Evolutionary conservation across 2,797 vertebrate species (phyloP), one percentile per base, ranked within the genome.

Genomic region (Oceanodroma leucorhoa): DNA sequence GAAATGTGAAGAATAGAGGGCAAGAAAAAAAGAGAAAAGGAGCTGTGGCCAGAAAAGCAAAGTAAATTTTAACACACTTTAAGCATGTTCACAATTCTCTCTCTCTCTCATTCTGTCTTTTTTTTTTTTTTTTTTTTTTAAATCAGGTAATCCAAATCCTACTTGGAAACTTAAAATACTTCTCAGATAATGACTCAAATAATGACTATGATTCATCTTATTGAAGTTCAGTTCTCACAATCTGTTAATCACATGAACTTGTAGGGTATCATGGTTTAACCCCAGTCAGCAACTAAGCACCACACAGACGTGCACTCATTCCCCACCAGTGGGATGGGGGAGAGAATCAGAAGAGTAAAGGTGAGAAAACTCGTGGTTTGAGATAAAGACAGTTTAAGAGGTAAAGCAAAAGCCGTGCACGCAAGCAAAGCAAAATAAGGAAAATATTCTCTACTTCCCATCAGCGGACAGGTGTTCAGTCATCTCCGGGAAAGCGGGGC

Each of bases 21-120:
- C 6, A 5, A 9, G 10, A 34, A 54, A 54, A 54, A 65, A 36
- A 32, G 15, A 58, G 14, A 69, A 51, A 67, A 82, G 3, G 5
- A 79, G 2, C 24, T 76, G 24, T 57, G 21, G 18, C 10, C 6
- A 72, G 36, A 73, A 61, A 71, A 67, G 5, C 13, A 32, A 55
- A 72, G 9, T 67, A 55, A 61, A 83, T 45, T 24, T 43, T 43
- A 19, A 50, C 10, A 72, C n/a, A 27, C 9, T 55, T 79, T 8
- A 67, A 48, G 8, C 2, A 2, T 88, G n/a, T 55, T 48, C 22
- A 48, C 11, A 51, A 11, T 34, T 38, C 5, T 48, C 9, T 36
- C 8, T 26, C 2, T n/a, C 1, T 50, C 2, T 19, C 8, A 11
- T 20, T 30, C 11, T 54, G 13, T 8, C 5, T 54, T 21, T 19